phyloP scores from a whole-genome alignment of 2,888 invertebrate species.

The Marasmarcha lunaedactyla region DNA sequence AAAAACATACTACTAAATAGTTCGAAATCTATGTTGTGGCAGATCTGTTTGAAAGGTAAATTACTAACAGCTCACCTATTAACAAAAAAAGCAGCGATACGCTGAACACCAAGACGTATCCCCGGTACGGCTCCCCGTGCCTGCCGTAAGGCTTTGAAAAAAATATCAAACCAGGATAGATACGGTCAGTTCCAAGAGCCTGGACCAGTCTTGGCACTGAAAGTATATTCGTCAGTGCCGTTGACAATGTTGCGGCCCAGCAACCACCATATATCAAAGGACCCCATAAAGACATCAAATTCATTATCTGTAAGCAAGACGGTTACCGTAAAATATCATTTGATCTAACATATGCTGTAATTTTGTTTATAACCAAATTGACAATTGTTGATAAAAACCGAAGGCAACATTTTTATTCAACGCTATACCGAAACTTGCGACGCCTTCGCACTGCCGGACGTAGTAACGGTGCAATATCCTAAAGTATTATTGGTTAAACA shows the following conservation, averaged over 20 bases:
- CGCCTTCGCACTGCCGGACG: no score
- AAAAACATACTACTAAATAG: no score
- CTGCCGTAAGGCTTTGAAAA: conserved; percentile 93
- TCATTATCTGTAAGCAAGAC: conserved; percentile 79
- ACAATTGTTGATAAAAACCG: no score
- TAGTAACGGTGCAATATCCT: no score
- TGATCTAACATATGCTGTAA: no score
- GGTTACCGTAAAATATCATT: no score
- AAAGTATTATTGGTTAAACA: no score
- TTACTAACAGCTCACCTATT: conserved; percentile 86
- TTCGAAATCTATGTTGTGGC: no score
- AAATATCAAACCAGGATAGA: conserved; percentile 93
- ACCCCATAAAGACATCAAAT: conserved; percentile 86
- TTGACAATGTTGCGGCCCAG: conserved; percentile 96
- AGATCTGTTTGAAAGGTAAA: no score
- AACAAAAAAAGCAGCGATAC: conserved; percentile 89
- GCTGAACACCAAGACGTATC: conserved; percentile 90
- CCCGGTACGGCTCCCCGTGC: conserved; percentile 87
- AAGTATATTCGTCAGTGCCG: conserved; percentile 93
- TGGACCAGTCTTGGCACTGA: conserved; percentile 92
- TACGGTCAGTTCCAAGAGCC: conserved; percentile 91
- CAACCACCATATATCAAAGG: conserved; percentile 95
- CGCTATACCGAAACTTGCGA: no score
- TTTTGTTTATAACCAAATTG: no score
- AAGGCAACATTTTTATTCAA: no score